These are phyloP conservation scores for Anarhynchus alexandrinus DNA, from an alignment of 2,113 vertebrate genomes.

Conservation along the genomic window DNA sequence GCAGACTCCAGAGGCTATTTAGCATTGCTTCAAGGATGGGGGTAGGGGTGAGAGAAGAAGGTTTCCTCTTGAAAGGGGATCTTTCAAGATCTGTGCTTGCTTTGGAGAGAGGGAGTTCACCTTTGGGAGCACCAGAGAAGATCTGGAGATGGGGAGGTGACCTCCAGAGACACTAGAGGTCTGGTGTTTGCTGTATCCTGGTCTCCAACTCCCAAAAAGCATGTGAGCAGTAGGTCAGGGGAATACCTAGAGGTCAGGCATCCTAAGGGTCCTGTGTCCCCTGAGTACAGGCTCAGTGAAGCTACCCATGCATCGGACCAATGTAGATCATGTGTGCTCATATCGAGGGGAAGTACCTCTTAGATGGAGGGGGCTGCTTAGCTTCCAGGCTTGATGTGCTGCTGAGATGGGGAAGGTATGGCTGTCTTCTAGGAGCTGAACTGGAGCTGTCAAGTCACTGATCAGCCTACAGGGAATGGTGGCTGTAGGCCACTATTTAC, in stretches of 20 bases:
- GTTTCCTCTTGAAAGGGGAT: not conserved
- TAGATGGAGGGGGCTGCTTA: not conserved
- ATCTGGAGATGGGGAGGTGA: not conserved
- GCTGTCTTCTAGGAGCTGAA: not conserved
- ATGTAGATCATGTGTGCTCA: not conserved
- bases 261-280: not conserved
- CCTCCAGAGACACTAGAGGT: not conserved
- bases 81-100: not conserved
- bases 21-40: not conserved
- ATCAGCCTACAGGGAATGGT: not conserved
- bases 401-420: not conserved
- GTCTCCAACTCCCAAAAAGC: not conserved
- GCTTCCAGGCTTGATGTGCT: not conserved
- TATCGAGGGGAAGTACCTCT: not conserved
- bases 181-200: not conserved
- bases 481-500: not conserved
- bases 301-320: accelerated
- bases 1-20: not conserved
- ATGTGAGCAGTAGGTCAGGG: not conserved
- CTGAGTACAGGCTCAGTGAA: not conserved
- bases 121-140: not conserved
- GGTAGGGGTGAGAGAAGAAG: not conserved
- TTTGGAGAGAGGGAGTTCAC: not conserved
- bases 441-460: not conserved
- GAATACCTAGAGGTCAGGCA: not conserved